Percentiles rank a stretch among this genome's conserved stretches.
phyloP scores from a whole-genome alignment of 2,888 invertebrate genomes.

The Brachynemurus nebulosus region DNA sequence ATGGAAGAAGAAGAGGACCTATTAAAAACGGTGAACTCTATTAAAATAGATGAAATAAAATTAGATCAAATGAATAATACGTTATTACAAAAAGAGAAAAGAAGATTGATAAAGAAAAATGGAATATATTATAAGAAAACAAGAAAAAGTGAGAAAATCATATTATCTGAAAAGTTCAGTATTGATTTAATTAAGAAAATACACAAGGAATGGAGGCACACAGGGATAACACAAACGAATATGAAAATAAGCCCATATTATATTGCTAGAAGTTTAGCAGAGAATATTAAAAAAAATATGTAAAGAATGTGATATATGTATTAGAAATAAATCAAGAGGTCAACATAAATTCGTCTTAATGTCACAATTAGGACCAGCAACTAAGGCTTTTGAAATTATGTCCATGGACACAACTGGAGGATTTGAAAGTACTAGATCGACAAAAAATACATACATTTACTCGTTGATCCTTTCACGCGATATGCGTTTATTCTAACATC shows the following conservation, averaged over 20 bases:
- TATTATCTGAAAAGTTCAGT: not conserved
- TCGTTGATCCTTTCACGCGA: not conserved
- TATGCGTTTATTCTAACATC: not conserved
- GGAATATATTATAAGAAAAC: not conserved
- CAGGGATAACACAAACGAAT: not conserved
- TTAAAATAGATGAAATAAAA: not conserved
- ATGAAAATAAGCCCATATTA: not conserved
- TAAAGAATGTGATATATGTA: not conserved
- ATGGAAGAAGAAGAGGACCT: not conserved
- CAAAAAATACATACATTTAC: not conserved
- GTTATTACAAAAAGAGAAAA: not conserved
- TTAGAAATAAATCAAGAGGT: not conserved
- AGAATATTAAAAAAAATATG: not conserved
- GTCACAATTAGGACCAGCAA: not conserved
- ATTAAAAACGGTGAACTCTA: not conserved
- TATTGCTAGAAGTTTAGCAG: not conserved
- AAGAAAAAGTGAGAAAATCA: no score
- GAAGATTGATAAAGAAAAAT: not conserved
- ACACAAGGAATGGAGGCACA: not conserved
- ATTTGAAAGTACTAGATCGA: not conserved
- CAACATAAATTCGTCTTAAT: not conserved
- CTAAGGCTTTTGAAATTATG: not conserved
- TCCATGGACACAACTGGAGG: not conserved
- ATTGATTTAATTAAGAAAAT: not conserved
- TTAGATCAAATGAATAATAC: not conserved